A percentile compares a stretch with the other conserved stretches of the same genome.
Evolutionary conservation across 2,797 vertebrate genomes (phyloP).

Genomic region (Danio choprae): DNA sequence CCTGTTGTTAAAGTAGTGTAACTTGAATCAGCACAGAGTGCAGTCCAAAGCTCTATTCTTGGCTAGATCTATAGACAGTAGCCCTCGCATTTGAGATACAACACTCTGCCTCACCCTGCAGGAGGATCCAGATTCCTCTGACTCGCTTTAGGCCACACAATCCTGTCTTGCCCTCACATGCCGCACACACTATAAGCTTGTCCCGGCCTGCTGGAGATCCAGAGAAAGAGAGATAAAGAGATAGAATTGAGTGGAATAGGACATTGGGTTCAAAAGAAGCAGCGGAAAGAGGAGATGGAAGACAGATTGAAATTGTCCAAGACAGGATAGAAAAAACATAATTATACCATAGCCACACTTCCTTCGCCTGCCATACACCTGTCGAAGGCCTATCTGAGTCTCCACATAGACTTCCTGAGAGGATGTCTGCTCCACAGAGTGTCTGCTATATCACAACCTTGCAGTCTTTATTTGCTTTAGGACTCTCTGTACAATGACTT

Average conservation of each 20-base stretch:
- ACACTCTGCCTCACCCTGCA: conserved; percentile 49
- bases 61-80: conserved; percentile 24
- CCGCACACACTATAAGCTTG: conserved; percentile 56
- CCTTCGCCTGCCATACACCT: conserved; percentile 43
- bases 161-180: conserved; percentile 67
- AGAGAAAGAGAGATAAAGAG: conserved; percentile 41
- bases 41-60: conserved; percentile 28
- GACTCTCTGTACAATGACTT: conserved; percentile 44
- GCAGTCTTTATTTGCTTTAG: conserved; percentile 43
- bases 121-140: conserved; percentile 65
- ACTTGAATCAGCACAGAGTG: conserved; percentile 38
- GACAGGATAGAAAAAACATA: conserved; percentile 33
- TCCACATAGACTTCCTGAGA: conserved; percentile 43
- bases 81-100: conserved; percentile 20
- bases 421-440: conserved; percentile 51
- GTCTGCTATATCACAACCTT: conserved; percentile 43
- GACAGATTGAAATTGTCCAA: conserved; percentile 29
- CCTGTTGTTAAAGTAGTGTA: conserved; percentile 24
- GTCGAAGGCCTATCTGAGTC: conserved; percentile 12
- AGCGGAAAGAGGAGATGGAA: conserved; percentile 18
- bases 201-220: conserved; percentile 57
- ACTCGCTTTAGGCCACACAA: conserved; percentile 39
- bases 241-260: conserved; percentile 11
- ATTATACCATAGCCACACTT: conserved; percentile 35
- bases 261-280: conserved; percentile 19